Conservation (phyloP, 2,113 vertebrate genomes). For the Rutilus rutilus region DNA sequence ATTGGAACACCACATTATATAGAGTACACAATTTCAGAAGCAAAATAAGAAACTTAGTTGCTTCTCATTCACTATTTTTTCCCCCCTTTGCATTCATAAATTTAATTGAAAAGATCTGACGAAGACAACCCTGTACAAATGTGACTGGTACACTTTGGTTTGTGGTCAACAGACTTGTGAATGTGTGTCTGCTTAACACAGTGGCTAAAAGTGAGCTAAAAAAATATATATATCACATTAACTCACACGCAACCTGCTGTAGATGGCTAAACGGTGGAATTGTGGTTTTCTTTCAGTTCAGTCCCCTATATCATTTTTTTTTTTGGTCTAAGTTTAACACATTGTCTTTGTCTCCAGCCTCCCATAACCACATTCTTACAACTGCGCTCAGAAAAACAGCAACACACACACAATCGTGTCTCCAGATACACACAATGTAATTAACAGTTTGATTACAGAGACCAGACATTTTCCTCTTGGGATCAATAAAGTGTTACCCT, state of each 20-base stretch:
- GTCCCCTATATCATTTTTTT: background rate
- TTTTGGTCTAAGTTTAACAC: background rate
- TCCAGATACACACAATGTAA: conserved; percentile 13
- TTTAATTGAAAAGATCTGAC: background rate
- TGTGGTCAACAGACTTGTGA: background rate
- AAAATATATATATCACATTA: background rate
- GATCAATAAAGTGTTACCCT: conserved; percentile 13
- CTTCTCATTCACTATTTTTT: background rate
- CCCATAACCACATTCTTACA: background rate
- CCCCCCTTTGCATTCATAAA: background rate
- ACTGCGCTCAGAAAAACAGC: background rate
- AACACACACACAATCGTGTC: background rate
- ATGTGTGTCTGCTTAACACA: background rate
- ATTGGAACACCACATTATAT: background rate
- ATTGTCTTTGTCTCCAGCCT: background rate
- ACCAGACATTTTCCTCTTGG: background rate
- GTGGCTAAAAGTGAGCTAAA: background rate
- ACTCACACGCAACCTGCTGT: background rate
- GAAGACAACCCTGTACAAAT: background rate
- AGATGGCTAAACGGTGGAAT: background rate
- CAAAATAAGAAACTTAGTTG: background rate
- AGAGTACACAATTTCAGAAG: background rate
- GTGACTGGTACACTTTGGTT: background rate
- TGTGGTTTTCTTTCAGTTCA: background rate
- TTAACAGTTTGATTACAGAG: background rate